Percentiles rank a stretch among this genome's conserved stretches.
Conservation (phyloP, 2,797 vertebrate species). For the Malurus splendens region DNA sequence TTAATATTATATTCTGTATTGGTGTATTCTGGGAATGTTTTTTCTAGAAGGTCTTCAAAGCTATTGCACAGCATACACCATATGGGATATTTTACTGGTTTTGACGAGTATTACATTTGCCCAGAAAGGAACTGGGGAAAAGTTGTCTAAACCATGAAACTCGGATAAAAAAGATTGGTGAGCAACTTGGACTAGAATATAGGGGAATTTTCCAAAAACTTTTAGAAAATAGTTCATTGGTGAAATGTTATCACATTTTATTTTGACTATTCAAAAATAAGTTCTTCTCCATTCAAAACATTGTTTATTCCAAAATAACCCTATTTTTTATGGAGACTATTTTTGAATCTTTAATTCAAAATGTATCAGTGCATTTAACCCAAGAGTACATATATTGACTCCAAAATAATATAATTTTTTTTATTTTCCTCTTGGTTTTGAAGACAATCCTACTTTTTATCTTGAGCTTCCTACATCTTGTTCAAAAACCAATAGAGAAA, state of each 20-base stretch:
- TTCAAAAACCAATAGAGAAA: background rate
- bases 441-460: background rate
- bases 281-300: background rate
- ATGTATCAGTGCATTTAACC: background rate
- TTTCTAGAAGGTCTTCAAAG: background rate
- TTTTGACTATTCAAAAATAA: background rate
- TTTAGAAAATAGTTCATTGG: background rate
- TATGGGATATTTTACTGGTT: background rate
- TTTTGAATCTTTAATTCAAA: background rate
- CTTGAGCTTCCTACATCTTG: background rate
- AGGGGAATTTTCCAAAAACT: background rate
- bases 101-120: background rate
- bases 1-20: background rate
- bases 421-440: background rate
- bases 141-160: background rate
- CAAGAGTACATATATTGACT: background rate
- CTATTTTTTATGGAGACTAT: background rate
- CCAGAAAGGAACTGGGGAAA: background rate
- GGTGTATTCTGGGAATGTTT: background rate
- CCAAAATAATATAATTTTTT: background rate
- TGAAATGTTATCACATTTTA: background rate
- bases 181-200: background rate
- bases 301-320: background rate
- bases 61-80: background rate
- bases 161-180: background rate